Base-by-base conservation (phyloP, 2,113 vertebrate species). In the Tachysurus vachellii region DNA sequence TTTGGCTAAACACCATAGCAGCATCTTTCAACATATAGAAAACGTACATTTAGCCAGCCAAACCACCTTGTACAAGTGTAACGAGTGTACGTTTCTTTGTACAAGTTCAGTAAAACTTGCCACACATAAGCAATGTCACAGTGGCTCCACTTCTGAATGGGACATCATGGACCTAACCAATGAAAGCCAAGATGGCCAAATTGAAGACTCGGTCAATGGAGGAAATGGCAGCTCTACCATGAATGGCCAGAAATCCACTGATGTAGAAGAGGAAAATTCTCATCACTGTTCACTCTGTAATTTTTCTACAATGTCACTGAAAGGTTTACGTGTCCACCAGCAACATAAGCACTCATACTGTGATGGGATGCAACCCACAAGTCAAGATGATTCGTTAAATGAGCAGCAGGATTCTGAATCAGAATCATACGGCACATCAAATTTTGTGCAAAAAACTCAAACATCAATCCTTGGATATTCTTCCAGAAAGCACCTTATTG, bases 341-440 rank as follows among this genome's bases (percentile, higher is more conserved):
- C 98, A 99, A 92, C 97, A 99, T 91, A 99, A 99, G 90, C 98
- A 99, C 92, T 99, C 97, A 0, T 99, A 98, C 93, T 99, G 98
- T 85, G 98, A 99, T 92, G 97, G 98, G 93, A 94, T 97, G 90
- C 96, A 98, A 94, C 94, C 97, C 90, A 86, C 91, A 28, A 96
- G 94, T 0, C 95, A 96, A 91, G 97, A 97, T 66, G 95, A 91
- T 0, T 94, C 95, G 47, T 91, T 94, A 10, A 96, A 93, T 10
- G 89, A 96, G 7, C 94, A 96, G 12, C 95, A 96, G 73, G 98
- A 99, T 84, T 94, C 92, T 0, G 97, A 98, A 88, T 92, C 92
- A 0, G 97, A 98, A 89, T 92, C 93, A 88, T 95, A 94, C 16
- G 80, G 94, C 84, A 96, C 97, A 91, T 96, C 96, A 85, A 96